Evolutionary conservation across 2,113 vertebrate species (phyloP).

Genomic region (Tympanuchus pallidicinctus): DNA sequence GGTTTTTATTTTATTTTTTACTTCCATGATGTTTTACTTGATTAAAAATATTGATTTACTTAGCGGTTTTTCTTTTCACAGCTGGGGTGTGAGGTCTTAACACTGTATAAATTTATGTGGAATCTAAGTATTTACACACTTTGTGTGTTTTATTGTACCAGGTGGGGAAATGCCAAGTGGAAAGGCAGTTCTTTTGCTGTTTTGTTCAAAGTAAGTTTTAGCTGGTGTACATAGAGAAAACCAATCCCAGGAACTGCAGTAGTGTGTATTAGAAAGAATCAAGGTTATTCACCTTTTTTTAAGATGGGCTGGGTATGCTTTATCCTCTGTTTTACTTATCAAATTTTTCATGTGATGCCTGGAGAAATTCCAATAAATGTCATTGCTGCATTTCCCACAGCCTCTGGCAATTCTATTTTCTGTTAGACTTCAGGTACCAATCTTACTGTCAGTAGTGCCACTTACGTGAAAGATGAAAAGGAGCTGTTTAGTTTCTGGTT

Average conservation of each 20-base stretch:
- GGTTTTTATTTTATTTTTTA: slow-evolving; percentile 15
- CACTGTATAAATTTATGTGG: slow-evolving; percentile 28
- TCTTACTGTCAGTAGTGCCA: neutral
- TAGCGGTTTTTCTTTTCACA: slow-evolving; percentile 41
- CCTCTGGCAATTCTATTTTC: slow-evolving; percentile 42
- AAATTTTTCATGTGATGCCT: slow-evolving; percentile 68
- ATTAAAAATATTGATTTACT: slow-evolving; percentile 24
- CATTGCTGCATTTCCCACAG: slow-evolving; percentile 67
- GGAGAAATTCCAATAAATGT: slow-evolving; percentile 80
- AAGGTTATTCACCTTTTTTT: slow-evolving; percentile 41
- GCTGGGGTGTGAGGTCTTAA: slow-evolving; percentile 50
- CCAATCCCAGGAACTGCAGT: slow-evolving; percentile 32
- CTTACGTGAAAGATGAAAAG: neutral
- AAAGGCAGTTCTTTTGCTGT: slow-evolving; percentile 19
- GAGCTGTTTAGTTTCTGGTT: neutral
- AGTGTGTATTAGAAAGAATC: slow-evolving; percentile 26
- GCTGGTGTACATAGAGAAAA: slow-evolving; percentile 8
- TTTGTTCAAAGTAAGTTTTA: slow-evolving; percentile 52
- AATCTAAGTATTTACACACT: slow-evolving; percentile 31
- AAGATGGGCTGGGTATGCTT: slow-evolving; percentile 49
- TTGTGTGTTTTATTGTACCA: slow-evolving; percentile 18
- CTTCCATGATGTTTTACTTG: slow-evolving; percentile 26
- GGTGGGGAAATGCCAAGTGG: slow-evolving; percentile 34
- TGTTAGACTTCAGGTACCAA: neutral
- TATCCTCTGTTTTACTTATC: slow-evolving; percentile 57